Percentiles rank a stretch among this genome's conserved stretches.
Conservation (phyloP, 2,888 invertebrate species). For the Tillus elongatus region DNA sequence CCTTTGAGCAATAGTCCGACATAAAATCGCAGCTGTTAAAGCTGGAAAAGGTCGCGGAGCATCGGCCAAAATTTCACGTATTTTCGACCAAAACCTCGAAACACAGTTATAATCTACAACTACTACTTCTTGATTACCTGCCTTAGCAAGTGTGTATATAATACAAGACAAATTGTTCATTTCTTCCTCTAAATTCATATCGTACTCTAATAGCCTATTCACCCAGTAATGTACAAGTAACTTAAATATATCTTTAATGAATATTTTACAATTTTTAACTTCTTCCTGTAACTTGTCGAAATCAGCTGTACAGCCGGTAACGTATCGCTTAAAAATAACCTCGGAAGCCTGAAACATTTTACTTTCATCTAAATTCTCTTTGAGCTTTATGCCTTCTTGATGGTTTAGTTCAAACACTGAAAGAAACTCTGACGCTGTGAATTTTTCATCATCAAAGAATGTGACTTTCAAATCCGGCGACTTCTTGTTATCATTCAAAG, state of each 20-base stretch:
- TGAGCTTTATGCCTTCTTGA: slow-evolving; percentile 38
- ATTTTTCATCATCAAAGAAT: slow-evolving; percentile 47
- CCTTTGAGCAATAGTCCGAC: slow-evolving; percentile 61
- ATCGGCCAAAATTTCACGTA: slow-evolving; percentile 63
- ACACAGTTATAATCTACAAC: slow-evolving; percentile 58
- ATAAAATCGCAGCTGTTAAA: slow-evolving; percentile 73
- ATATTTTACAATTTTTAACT: slow-evolving; percentile 40
- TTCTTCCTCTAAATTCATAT: slow-evolving; percentile 45
- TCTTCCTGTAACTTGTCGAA: slow-evolving; percentile 26
- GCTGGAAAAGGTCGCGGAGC: slow-evolving; percentile 68
- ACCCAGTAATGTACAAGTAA: slow-evolving; percentile 65
- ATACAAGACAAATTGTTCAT: slow-evolving; percentile 60
- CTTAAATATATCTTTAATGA: slow-evolving; percentile 59
- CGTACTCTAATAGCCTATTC: slow-evolving; percentile 47
- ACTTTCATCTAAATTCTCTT: slow-evolving; percentile 36
- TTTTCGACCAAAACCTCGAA: slow-evolving; percentile 75
- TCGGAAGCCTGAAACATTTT: slow-evolving; percentile 39
- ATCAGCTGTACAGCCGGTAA: slow-evolving; percentile 25
- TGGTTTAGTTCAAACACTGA: slow-evolving; percentile 44
- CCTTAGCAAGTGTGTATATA: slow-evolving; percentile 55
- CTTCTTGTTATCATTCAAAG: slow-evolving; percentile 35
- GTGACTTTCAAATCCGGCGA: slow-evolving; percentile 46
- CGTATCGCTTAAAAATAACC: slow-evolving; percentile 33
- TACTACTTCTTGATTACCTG: slow-evolving; percentile 50
- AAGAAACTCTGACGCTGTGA: slow-evolving; percentile 48